Evolutionary conservation across 2,888 invertebrate species (phyloP).

Genomic region (Altica lythri): DNA sequence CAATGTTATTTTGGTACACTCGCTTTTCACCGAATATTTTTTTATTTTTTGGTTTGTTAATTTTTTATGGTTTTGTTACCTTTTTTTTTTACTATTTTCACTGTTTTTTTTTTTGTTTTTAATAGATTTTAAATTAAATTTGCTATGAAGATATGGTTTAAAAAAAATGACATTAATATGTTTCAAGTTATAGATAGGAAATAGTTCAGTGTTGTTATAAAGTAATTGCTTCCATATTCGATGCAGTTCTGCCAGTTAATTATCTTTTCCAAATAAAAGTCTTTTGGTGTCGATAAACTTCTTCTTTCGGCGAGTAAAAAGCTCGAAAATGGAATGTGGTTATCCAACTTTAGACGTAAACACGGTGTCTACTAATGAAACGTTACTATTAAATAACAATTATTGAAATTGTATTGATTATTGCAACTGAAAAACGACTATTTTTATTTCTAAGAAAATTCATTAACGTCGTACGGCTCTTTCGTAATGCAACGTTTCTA

Average conservation of each 20-base stretch:
- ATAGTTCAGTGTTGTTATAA: slow-evolving; percentile 26
- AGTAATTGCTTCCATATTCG: slow-evolving; percentile 34
- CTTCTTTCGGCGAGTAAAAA: slow-evolving; percentile 28
- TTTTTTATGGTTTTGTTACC: too few species aligned
- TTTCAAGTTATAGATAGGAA: slow-evolving; percentile 25
- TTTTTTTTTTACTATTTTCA: too few species aligned
- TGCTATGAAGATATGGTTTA: slow-evolving; percentile 5
- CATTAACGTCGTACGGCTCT: background rate
- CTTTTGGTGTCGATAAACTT: slow-evolving; percentile 27
- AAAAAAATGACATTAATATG: slow-evolving; percentile 13
- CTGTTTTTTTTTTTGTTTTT: too few species aligned
- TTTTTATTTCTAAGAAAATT: background rate
- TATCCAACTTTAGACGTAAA: slow-evolving; percentile 16
- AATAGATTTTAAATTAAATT: background rate
- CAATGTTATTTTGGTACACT: too few species aligned
- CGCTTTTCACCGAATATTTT: too few species aligned
- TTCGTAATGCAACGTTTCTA: background rate
- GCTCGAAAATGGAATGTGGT: slow-evolving; percentile 22
- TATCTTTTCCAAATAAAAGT: slow-evolving; percentile 35
- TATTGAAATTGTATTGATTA: slow-evolving; percentile 20
- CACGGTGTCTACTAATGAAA: slow-evolving; percentile 27
- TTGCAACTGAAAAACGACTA: slow-evolving; percentile 1
- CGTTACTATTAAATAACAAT: slow-evolving; percentile 27
- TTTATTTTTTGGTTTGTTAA: too few species aligned
- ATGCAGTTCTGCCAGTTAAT: slow-evolving; percentile 23